Base-by-base conservation (phyloP, 2,797 vertebrate genomes). In the Malacoctenus gilli region DNA sequence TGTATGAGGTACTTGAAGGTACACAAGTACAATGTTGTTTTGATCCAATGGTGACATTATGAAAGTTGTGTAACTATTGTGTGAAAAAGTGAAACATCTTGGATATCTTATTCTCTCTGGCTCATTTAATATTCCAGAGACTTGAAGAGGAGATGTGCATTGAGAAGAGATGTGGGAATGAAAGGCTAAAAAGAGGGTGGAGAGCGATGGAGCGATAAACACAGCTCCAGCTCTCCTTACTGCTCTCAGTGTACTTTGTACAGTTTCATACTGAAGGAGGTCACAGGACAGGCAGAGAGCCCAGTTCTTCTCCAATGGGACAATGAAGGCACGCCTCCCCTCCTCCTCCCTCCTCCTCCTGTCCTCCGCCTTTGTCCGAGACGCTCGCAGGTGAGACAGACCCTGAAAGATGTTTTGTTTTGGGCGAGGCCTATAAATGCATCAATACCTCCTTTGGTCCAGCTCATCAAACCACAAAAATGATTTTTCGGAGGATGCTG, bases 371-470 rank as follows among this genome's bases (percentile, higher is more conserved):
- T 72, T 89, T 85, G 86, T 89, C 59, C 63, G 37, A 4, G 0
- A 28, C 28, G 15, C 57, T 8, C 8, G 10, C 48, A 60, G 75
- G 50, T 73, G 70, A 72, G 63, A 43, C 34, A 1, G 12, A 63
- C 18, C 36, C 57, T 75, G 59, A 75, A 78, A 75, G 65, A 42
- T 4, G 58, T 44, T 61, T 81, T 79, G 69, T 78, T 75, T 42
- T 59, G 57, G 8, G 41, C 31, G 37, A 83, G 75, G 75, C 66
- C 49, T 90, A 90, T 90, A 90, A 89, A 89, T 74, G 64, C 46
- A 76, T 84, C 69, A 59, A 49, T 65, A 68, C 66, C 21, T 54
- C 60, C n/a, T n/a, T 9, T 37, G 5, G 4, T 37, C 9, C 35
- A 30, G 59, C 43, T 68, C 66, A 63, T 79, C 72, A 67, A 50